Conservation (phyloP, 64 coral and sea anemone species). For the Astreopora myriophthalma region DNA sequence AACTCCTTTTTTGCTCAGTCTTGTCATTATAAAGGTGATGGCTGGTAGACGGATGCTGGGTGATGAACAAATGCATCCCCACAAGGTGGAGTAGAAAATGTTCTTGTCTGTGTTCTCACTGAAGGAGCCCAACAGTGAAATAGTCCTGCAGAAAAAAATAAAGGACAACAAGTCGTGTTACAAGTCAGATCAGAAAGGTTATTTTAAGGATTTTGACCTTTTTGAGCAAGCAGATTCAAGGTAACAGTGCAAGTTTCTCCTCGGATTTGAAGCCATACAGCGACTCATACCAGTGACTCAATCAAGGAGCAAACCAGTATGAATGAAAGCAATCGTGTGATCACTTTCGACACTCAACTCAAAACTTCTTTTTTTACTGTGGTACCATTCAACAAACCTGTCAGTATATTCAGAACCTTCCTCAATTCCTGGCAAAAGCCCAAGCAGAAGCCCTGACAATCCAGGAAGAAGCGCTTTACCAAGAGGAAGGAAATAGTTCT, state of each 20-base stretch:
- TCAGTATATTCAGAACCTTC: constrained; percentile 98
- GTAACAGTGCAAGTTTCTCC: too few species aligned
- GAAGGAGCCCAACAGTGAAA: constrained; percentile 72
- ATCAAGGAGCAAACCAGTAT: too few species aligned
- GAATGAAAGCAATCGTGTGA: too few species aligned
- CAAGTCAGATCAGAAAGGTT: too few species aligned
- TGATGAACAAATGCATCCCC: constrained; percentile 73
- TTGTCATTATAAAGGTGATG: constrained; percentile 87
- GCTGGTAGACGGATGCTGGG: constrained; percentile 69
- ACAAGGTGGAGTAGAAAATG: constrained; percentile 77
- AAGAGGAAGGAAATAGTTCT: constrained; percentile 85
- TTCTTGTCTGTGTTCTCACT: constrained; percentile 80
- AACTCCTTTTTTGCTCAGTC: constrained; percentile 70
- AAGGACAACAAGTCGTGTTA: too few species aligned
- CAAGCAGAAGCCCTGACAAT: constrained; percentile 78
- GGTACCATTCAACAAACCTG: constrained; percentile 57
- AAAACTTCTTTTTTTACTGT: too few species aligned
- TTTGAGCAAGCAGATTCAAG: too few species aligned
- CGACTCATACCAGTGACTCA: too few species aligned
- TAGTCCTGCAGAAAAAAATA: constrained; percentile 59
- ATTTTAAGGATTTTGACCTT: too few species aligned
- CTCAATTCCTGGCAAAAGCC: constrained; percentile 89
- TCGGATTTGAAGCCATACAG: too few species aligned
- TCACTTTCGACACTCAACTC: too few species aligned
- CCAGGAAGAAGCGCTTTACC: constrained; percentile 86